phyloP scores from a whole-genome alignment of 2,113 vertebrate genomes.

The Aegotheles bennettii region DNA sequence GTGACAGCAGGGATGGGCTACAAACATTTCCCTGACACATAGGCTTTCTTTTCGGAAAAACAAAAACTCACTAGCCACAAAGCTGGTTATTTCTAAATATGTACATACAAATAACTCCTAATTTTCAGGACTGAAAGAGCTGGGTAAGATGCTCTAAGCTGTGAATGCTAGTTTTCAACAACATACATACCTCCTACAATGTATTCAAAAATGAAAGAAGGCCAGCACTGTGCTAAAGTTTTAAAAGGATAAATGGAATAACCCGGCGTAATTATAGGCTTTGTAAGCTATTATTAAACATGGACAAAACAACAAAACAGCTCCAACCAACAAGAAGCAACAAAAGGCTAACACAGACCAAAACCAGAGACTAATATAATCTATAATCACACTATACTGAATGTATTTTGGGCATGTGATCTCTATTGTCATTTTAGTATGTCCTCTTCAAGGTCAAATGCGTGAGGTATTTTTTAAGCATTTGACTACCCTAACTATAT shows the following conservation, averaged over 20 bases:
- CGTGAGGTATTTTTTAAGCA: background rate
- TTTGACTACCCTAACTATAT: background rate
- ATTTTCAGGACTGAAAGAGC: background rate
- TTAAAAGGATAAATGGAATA: background rate
- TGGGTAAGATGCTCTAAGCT: background rate
- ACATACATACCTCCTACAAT: background rate
- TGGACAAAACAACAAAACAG: background rate
- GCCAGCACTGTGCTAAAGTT: background rate
- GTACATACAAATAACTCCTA: background rate
- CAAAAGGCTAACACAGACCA: background rate
- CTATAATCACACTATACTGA: background rate
- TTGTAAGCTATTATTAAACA: background rate
- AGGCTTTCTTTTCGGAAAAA: background rate
- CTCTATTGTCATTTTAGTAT: background rate
- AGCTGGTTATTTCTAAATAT: background rate
- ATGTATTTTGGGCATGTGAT: background rate
- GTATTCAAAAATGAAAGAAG: background rate
- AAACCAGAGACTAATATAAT: background rate
- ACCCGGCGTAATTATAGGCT: background rate
- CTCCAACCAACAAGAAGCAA: background rate
- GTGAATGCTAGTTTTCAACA: background rate
- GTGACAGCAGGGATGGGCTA: background rate
- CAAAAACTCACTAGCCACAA: background rate
- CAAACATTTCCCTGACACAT: background rate
- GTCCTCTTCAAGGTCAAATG: background rate